Conservation (phyloP, 2,888 invertebrate species). For the Cosmia trapezina region DNA sequence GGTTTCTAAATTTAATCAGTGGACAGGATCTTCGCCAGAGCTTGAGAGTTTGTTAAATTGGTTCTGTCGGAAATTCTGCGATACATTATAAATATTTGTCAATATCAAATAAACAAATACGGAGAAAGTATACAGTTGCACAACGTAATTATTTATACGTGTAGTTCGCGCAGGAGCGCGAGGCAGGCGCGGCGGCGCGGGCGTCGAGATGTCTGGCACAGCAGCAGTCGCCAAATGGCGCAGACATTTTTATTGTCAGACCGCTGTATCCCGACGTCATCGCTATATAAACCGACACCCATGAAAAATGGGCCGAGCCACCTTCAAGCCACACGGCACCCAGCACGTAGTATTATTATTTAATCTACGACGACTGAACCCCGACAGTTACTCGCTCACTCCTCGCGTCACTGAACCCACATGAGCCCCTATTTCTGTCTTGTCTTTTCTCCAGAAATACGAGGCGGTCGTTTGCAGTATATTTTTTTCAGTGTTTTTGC, state of each 20-base stretch:
- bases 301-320: conserved; percentile 52
- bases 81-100: conserved; percentile 28
- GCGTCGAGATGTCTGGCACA: conserved; percentile 80
- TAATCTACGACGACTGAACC: conserved; percentile 60
- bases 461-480: conserved; percentile 65
- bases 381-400: conserved; percentile 57
- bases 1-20: conserved; percentile 43
- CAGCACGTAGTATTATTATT: conserved; percentile 57
- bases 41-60: conserved; percentile 5
- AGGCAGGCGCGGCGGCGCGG: conserved; percentile 60
- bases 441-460: conserved; percentile 84
- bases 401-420: conserved; percentile 80
- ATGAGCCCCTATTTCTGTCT: conserved; percentile 81
- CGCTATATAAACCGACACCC: conserved; percentile 54
- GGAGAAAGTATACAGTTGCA: conserved; percentile 36
- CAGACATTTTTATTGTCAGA: conserved; percentile 62
- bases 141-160: conserved; percentile 39
- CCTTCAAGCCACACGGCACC: conserved; percentile 56
- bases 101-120: conserved; percentile 37
- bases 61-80: conserved; percentile 16
- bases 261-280: conserved; percentile 50
- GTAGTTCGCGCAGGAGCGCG: conserved; percentile 32
- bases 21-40: conserved; percentile 14
- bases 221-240: conserved; percentile 63
- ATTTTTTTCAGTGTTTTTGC: conserved; percentile 61